Conservation (phyloP, 2,888 invertebrate species). For the Holacanthella duospinosa region DNA sequence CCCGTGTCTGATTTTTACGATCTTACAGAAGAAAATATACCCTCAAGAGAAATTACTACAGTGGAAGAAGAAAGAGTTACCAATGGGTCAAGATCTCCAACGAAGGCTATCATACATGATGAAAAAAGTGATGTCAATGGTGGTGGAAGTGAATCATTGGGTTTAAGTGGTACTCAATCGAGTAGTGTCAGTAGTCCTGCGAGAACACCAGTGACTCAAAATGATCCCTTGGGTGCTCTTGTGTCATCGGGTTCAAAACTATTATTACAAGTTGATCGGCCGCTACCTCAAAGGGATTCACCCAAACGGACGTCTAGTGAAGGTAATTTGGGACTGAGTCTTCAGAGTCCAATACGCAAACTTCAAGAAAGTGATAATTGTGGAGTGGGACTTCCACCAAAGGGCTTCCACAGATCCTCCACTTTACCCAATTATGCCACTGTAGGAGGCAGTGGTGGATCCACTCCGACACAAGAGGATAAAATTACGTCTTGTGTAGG, state of each 20-base stretch:
- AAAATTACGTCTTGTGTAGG: slow-evolving; percentile 13
- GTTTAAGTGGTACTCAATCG: neutral
- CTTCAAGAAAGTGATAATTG: neutral
- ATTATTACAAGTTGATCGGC: neutral
- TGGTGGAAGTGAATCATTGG: neutral
- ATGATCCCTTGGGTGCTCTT: slow-evolving; percentile 82
- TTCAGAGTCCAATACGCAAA: neutral
- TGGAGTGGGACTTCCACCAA: slow-evolving; percentile 15
- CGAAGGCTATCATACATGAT: slow-evolving; percentile 42
- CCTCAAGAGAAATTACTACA: slow-evolving; percentile 33
- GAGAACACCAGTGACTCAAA: slow-evolving; percentile 76
- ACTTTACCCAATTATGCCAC: slow-evolving; percentile 36
- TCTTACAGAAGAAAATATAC: slow-evolving; percentile 16
- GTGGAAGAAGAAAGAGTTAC: slow-evolving; percentile 27
- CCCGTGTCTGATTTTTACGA: slow-evolving; percentile 35
- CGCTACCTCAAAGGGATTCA: slow-evolving; percentile 19
- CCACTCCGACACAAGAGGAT: slow-evolving; percentile 17
- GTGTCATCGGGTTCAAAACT: slow-evolving; percentile 38
- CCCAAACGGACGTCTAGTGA: slow-evolving; percentile 37
- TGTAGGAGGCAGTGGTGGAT: slow-evolving; percentile 8
- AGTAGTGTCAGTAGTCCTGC: slow-evolving; percentile 42
- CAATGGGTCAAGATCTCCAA: slow-evolving; percentile 19
- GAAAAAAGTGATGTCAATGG: neutral
- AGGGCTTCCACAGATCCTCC: slow-evolving; percentile 35
- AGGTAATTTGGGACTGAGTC: slow-evolving; percentile 26